Conservation (phyloP, 2,797 vertebrate species). For the Pangasius djambal region DNA sequence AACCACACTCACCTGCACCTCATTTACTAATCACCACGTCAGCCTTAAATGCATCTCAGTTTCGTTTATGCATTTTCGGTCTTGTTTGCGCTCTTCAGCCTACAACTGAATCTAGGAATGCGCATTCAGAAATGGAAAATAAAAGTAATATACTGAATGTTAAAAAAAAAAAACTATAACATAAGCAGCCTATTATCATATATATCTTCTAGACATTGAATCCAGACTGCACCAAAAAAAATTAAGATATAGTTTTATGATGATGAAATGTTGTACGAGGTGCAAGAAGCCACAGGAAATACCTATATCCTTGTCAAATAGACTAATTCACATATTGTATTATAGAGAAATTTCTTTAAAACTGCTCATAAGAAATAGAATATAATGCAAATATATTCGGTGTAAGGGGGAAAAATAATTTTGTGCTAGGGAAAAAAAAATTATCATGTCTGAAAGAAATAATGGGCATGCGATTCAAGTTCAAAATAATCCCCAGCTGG, state of each 20-base stretch:
- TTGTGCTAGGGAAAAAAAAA: neutral
- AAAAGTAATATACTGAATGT: neutral
- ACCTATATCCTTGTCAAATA: neutral
- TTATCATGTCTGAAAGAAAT: neutral
- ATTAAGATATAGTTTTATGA: neutral
- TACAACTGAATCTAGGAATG: neutral
- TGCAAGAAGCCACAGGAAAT: neutral
- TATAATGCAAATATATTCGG: neutral
- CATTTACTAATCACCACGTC: conserved; percentile 1
- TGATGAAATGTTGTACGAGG: neutral
- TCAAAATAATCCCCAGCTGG: conserved; percentile 32
- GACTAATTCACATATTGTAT: neutral
- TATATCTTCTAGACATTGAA: neutral
- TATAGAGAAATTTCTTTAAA: neutral
- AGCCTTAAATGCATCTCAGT: neutral
- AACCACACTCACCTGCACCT: neutral
- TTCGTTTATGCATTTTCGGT: neutral
- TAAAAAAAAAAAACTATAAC: too few relatives aligned
- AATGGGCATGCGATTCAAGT: neutral
- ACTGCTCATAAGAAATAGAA: too few relatives aligned
- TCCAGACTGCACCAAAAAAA: too few relatives aligned
- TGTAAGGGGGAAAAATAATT: neutral
- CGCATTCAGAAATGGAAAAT: neutral
- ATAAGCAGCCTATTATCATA: neutral
- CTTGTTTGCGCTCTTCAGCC: neutral